Conservation (phyloP, 2,888 invertebrate genomes). For the Rhogogaster chlorosoma region DNA sequence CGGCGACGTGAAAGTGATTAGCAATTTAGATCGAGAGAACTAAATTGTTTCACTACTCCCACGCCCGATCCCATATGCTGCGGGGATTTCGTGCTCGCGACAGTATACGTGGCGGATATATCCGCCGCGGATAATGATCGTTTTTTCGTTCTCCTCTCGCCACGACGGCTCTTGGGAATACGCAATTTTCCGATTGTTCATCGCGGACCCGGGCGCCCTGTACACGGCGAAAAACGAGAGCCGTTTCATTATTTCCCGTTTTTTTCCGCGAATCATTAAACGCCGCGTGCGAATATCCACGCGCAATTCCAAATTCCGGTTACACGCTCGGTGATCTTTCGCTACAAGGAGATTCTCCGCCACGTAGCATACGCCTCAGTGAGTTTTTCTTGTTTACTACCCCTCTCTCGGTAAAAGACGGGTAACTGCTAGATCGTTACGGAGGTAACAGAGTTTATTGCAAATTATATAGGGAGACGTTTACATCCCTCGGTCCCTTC, state of each 20-base stretch:
- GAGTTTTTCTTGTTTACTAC: constrained; percentile 12
- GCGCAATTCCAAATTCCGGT: background rate
- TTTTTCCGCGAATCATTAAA: constrained; percentile 7
- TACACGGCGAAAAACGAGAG: background rate
- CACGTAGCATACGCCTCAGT: background rate
- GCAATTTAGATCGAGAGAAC: constrained; percentile 15
- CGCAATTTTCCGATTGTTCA: constrained; percentile 7
- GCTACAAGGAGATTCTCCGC: background rate
- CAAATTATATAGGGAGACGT: constrained; percentile 21
- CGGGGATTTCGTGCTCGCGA: constrained; percentile 4
- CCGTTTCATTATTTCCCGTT: background rate
- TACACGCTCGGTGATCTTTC: constrained; percentile 20
- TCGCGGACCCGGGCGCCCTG: background rate
- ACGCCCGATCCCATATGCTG: background rate
- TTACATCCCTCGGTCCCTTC: constrained; percentile 5
- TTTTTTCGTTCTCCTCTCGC: background rate
- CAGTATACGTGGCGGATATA: background rate
- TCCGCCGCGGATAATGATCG: background rate
- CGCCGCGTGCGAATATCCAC: background rate
- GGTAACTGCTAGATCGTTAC: constrained; percentile 36
- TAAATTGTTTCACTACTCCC: background rate
- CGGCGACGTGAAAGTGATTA: background rate
- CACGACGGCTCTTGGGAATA: background rate
- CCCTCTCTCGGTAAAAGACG: background rate
- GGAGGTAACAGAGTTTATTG: constrained; percentile 37